Percentiles rank a stretch among this genome's conserved stretches.
Evolutionary conservation across 2,113 vertebrate genomes (phyloP).

Genomic region (Fregata magnificens): DNA sequence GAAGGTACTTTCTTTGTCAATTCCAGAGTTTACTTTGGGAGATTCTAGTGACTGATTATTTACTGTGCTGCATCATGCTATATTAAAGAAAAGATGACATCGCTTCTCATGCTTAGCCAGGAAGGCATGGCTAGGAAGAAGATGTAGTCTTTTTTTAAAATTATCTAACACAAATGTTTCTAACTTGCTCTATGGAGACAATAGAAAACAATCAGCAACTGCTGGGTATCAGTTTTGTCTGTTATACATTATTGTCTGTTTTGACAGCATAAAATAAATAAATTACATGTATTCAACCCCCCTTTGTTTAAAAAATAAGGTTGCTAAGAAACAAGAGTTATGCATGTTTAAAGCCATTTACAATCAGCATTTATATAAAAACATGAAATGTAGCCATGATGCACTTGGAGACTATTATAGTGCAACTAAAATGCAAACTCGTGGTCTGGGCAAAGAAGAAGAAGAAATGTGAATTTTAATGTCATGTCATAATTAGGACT

Average conservation of each 20-base stretch:
- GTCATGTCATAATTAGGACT: neutral
- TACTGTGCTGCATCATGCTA: neutral
- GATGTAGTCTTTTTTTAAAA: neutral
- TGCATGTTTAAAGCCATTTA: neutral
- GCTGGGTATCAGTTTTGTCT: neutral
- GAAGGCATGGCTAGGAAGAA: neutral
- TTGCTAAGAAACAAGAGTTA: constrained; percentile 27
- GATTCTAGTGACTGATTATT: neutral
- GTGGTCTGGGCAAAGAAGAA: neutral
- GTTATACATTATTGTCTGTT: neutral
- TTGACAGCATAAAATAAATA: constrained; percentile 33
- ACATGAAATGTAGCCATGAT: neutral
- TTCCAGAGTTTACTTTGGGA: neutral
- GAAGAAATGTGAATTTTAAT: neutral
- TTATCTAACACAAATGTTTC: neutral
- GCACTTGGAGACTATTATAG: neutral
- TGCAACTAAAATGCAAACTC: neutral
- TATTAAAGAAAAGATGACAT: neutral
- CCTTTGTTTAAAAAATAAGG: constrained; percentile 27
- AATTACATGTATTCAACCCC: neutral
- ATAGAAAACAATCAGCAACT: neutral
- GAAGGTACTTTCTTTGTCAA: neutral
- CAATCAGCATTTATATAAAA: neutral
- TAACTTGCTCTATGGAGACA: constrained; percentile 33
- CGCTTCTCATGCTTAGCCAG: neutral